Conservation (phyloP, 2,797 vertebrate species). For the Mormyrops boulengeri region DNA sequence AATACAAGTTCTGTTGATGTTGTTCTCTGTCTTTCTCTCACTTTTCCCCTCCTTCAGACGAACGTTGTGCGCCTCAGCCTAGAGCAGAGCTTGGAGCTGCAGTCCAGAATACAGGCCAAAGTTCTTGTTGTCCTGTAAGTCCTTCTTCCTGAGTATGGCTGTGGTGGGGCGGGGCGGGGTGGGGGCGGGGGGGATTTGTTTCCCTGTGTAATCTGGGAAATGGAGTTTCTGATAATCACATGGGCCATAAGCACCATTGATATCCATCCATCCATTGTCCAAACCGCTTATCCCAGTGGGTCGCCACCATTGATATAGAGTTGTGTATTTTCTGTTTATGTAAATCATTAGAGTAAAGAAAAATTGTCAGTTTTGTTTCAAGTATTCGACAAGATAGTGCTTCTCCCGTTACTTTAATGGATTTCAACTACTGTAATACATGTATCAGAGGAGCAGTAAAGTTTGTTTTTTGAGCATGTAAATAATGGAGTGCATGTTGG, state of each 20-base stretch:
- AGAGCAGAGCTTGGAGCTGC: slow-evolving; percentile 53
- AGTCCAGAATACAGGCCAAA: slow-evolving; percentile 56
- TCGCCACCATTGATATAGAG: neutral
- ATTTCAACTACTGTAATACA: neutral
- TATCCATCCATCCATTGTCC: neutral
- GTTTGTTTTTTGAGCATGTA: neutral
- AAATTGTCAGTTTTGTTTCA: neutral
- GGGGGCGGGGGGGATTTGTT: too few relatives aligned
- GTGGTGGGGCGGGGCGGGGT: neutral
- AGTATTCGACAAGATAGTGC: neutral
- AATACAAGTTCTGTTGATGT: neutral
- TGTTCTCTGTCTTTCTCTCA: neutral
- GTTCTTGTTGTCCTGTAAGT: slow-evolving; percentile 72
- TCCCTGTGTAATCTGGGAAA: neutral
- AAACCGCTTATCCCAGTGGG: too few relatives aligned
- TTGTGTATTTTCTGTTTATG: neutral
- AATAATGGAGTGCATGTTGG: neutral
- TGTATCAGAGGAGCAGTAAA: neutral
- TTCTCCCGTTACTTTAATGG: neutral
- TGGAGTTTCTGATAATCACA: neutral
- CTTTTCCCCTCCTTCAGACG: slow-evolving; percentile 46
- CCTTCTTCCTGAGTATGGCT: neutral
- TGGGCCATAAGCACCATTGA: neutral
- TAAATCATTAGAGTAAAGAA: neutral
- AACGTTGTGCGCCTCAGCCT: slow-evolving; percentile 44